A percentile compares a stretch with the other conserved stretches of the same genome.
These are phyloP conservation scores for Gastrophryne carolinensis DNA, from an alignment of 2,797 vertebrate species.

Conservation along the genomic window DNA sequence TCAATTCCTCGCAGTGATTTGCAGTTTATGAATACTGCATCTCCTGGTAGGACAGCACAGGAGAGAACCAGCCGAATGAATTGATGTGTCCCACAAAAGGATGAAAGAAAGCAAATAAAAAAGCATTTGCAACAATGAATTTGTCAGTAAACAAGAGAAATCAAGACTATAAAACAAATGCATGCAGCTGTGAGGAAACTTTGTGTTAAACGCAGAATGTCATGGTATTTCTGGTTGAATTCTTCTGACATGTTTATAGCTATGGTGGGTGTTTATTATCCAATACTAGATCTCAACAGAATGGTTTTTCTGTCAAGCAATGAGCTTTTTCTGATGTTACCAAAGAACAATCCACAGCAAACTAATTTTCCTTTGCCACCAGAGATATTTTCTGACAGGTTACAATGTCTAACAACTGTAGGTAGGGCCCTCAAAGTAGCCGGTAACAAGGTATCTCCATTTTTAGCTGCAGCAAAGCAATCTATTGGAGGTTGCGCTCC, in stretches of 20 bases:
- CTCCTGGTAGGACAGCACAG: neutral
- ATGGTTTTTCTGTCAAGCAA: conserved; percentile 36
- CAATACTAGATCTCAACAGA: conserved; percentile 32
- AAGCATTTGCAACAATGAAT: neutral
- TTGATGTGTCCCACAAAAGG: neutral
- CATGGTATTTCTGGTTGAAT: conserved; percentile 15
- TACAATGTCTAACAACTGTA: conserved; percentile 17
- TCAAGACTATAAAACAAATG: neutral
- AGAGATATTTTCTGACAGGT: conserved; percentile 34
- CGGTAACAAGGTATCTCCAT: conserved; percentile 15
- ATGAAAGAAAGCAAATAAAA: neutral
- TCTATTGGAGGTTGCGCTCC: too few relatives aligned
- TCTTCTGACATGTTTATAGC: conserved; percentile 42
- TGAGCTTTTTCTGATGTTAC: conserved; percentile 29
- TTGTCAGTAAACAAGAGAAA: neutral
- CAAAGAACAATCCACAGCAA: conserved; percentile 18
- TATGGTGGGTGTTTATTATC: conserved; percentile 14
- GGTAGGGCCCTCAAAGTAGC: conserved; percentile 1
- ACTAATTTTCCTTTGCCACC: conserved; percentile 12
- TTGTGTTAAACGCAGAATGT: neutral
- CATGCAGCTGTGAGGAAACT: neutral
- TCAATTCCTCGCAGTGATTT: neutral
- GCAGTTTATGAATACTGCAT: neutral
- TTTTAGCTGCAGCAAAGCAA: neutral
- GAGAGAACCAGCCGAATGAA: neutral